Conservation (phyloP, 1,140 invertebrate genomes). For the Drosophila elegans region DNA sequence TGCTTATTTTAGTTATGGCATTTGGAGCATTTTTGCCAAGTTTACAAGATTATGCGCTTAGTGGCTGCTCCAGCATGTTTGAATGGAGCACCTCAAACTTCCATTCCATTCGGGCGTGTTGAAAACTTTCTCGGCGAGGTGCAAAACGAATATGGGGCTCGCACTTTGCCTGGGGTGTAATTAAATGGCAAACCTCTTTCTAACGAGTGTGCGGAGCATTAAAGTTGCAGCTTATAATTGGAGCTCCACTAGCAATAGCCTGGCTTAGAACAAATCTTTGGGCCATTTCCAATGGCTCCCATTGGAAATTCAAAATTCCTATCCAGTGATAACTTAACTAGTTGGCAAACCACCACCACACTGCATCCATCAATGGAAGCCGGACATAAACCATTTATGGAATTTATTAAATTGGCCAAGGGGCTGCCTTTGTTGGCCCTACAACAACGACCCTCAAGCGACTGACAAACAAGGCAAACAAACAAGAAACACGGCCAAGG, state of each 20-base stretch:
- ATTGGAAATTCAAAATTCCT: neutral
- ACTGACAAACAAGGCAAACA: slow-evolving; percentile 15
- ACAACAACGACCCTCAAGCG: slow-evolving; percentile 37
- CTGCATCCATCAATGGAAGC: slow-evolving; percentile 30
- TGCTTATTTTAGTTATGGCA: slow-evolving; percentile 83
- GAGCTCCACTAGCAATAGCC: slow-evolving; percentile 11
- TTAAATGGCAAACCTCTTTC: slow-evolving; percentile 63
- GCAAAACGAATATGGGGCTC: slow-evolving; percentile 49
- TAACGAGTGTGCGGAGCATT: slow-evolving; percentile 16
- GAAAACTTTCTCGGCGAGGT: slow-evolving; percentile 66
- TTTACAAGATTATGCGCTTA: slow-evolving; percentile 82
- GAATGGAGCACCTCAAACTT: slow-evolving; percentile 57
- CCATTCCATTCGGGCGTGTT: slow-evolving; percentile 32
- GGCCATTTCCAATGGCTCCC: slow-evolving; percentile 3
- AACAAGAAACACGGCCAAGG: slow-evolving; percentile 31
- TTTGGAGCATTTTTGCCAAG: slow-evolving; percentile 77
- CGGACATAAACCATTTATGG: slow-evolving; percentile 70
- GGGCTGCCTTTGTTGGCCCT: slow-evolving; percentile 34
- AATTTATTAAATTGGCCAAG: slow-evolving; percentile 78
- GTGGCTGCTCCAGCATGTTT: slow-evolving; percentile 55
- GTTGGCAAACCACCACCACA: neutral
- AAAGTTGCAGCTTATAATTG: slow-evolving; percentile 13
- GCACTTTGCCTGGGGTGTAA: slow-evolving; percentile 56
- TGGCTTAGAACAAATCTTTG: neutral
- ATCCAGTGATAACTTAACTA: neutral